Conservation (phyloP, 2,113 vertebrate species). For the Seriola rivoliana region DNA sequence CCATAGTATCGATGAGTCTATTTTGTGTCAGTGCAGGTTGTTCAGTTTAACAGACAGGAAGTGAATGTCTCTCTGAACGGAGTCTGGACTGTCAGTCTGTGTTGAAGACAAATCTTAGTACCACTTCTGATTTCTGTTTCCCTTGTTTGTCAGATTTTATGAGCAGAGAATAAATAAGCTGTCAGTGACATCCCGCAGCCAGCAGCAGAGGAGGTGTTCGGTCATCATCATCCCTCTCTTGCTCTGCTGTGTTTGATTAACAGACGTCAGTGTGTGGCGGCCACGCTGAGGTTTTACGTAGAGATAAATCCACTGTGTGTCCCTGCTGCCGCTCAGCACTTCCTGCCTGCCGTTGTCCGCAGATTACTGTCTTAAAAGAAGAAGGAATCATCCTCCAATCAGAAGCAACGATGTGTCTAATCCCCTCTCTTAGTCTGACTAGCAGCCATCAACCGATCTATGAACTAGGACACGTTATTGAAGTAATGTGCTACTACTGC, state of each 20-base stretch:
- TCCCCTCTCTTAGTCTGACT: conserved; percentile 51
- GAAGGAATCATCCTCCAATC: conserved; percentile 54
- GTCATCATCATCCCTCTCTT: background rate
- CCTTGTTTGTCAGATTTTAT: conserved; percentile 15
- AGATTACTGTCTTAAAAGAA: conserved; percentile 53
- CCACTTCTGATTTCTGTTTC: conserved; percentile 1
- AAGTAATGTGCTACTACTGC: conserved; percentile 81
- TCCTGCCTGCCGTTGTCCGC: conserved; percentile 31
- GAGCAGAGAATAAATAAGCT: conserved; percentile 17
- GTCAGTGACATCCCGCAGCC: conserved; percentile 41
- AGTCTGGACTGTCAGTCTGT: conserved; percentile 36
- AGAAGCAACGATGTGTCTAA: conserved; percentile 47
- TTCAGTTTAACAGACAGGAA: conserved; percentile 30
- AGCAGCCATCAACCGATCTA: conserved; percentile 49
- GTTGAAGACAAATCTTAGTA: conserved; percentile 45
- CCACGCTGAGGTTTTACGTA: conserved; percentile 47
- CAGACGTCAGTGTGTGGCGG: conserved; percentile 31
- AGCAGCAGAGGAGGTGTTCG: conserved; percentile 31
- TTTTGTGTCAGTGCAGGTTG: background rate
- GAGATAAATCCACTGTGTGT: conserved; percentile 59
- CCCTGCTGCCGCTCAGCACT: conserved; percentile 39
- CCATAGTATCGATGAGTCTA: background rate
- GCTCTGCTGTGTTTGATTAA: conserved; percentile 37
- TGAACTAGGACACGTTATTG: conserved; percentile 60
- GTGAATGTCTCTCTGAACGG: conserved; percentile 41